Base-by-base conservation (phyloP, 2,797 vertebrate species). In the Tiaroga cobitis region DNA sequence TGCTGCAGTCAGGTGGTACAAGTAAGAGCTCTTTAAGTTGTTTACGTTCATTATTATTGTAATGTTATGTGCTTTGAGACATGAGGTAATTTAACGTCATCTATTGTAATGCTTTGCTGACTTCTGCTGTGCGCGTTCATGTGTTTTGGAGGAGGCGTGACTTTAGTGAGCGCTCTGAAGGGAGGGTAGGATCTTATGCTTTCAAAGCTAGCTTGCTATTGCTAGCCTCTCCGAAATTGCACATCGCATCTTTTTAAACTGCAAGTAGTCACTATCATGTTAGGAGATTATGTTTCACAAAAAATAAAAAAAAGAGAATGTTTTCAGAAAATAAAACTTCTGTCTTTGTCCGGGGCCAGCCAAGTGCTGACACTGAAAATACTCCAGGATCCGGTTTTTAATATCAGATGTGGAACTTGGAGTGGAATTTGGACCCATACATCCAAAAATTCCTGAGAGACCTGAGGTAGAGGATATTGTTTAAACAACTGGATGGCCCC, bases 361-460 rank as follows among this genome's bases (percentile, higher is more conserved):
- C 82, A 86, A 84, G 37, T 84, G 88, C 88, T 87, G 85, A 88
- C 80, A 49, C 61, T 41, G 85, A 82, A 54, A 89, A 89, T 72
- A 73, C 80, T 67, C 63, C 73, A 19, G 81, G 37, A 67, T 85
- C 78, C 82, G 82, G 76, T 69, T 88, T 87, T 87, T 86, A 88
- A 87, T 88, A 86, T 88, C 85, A 75, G 82, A 87, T 89, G 85
- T 87, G 88, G 88, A 89, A 89, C 87, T 84, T 85, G 85, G 75
- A 86, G 61, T 72, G 43, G 82, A 80, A 83, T 81, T 79, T 77
- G 78, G 84, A 82, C 67, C 68, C 82, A 86, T 80, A 84, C 85
- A 75, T 85, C 74, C 83, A 80, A 85, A 87, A 68, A 86, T 51
- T 85, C 88, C 84, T 82, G 82, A 73, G 84, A 88, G 88, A 86